phyloP scores from a whole-genome alignment of 2,113 vertebrate species.

The Eulemur rufifrons region DNA sequence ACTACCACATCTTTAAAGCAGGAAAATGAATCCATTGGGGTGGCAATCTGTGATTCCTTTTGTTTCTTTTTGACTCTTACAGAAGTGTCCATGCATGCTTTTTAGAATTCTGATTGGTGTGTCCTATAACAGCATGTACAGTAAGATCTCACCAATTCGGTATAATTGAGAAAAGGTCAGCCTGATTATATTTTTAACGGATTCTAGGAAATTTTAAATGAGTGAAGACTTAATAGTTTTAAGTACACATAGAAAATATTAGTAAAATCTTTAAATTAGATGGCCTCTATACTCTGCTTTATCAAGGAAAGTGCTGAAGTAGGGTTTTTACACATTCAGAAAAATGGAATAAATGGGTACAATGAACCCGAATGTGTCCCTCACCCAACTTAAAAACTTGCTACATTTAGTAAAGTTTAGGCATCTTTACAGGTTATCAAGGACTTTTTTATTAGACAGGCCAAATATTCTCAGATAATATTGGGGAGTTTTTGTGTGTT shows the following conservation, averaged over 20 bases:
- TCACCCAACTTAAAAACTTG: neutral
- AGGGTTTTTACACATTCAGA: neutral
- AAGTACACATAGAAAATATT: neutral
- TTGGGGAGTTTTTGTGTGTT: no score
- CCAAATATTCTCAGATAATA: neutral
- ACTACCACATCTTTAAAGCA: neutral
- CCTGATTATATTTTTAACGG: neutral
- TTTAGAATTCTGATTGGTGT: neutral
- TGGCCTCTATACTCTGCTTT: neutral
- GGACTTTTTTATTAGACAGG: neutral
- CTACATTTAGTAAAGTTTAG: neutral
- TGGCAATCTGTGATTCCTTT: neutral
- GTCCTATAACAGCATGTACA: neutral
- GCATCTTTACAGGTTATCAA: neutral
- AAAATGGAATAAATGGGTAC: neutral
- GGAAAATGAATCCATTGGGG: neutral
- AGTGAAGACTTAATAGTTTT: neutral
- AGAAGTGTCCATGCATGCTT: neutral
- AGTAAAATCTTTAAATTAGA: neutral
- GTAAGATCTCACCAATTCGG: neutral
- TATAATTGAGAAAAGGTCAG: neutral
- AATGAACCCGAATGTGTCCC: neutral
- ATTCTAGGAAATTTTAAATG: neutral
- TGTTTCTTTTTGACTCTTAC: neutral
- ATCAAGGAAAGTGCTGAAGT: neutral